Evolutionary conservation across 1,140 invertebrate species (phyloP).

Genomic region (Eufriesea mexicana): DNA sequence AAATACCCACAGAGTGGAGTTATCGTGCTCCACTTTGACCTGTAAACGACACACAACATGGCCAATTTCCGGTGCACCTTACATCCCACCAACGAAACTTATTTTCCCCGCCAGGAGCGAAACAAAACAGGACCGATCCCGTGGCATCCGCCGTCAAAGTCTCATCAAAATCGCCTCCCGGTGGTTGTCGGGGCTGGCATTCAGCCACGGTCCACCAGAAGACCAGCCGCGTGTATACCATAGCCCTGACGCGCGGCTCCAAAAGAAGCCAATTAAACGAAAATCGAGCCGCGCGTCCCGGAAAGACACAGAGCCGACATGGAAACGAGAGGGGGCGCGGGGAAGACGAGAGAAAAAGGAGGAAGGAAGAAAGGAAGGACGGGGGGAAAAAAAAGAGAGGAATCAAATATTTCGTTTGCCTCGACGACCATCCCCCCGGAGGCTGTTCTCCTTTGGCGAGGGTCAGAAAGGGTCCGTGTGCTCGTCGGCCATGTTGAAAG

Average conservation of each 20-base stretch:
- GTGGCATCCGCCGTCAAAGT: not conserved
- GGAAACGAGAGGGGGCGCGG: slow-evolving; percentile 6
- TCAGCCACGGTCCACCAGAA: not conserved
- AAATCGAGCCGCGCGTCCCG: slow-evolving; percentile 16
- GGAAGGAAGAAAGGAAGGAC: not conserved
- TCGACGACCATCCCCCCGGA: slow-evolving; percentile 32
- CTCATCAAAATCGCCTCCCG: slow-evolving; percentile 6
- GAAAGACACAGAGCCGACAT: slow-evolving; percentile 17
- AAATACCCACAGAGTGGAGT: too few species aligned
- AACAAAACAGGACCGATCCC: not conserved
- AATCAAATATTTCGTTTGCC: slow-evolving; percentile 57
- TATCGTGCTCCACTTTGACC: too few species aligned
- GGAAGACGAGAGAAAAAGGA: not conserved
- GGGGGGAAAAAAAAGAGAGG: not conserved
- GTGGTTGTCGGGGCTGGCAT: not conserved
- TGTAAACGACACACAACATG: too few species aligned
- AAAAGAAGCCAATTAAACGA: slow-evolving; percentile 47
- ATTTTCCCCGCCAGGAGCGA: not conserved
- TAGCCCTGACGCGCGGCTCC: not conserved
- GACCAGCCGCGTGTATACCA: not conserved
- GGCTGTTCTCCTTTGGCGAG: slow-evolving; percentile 46
- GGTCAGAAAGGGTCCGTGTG: slow-evolving; percentile 49
- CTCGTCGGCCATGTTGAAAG: slow-evolving; percentile 57
- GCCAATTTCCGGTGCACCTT: too few species aligned
- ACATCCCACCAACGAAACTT: too few species aligned